Percentiles rank a stretch among this genome's conserved stretches.
Evolutionary conservation across 2,888 invertebrate species (phyloP).

Genomic region (Idaea aversata): DNA sequence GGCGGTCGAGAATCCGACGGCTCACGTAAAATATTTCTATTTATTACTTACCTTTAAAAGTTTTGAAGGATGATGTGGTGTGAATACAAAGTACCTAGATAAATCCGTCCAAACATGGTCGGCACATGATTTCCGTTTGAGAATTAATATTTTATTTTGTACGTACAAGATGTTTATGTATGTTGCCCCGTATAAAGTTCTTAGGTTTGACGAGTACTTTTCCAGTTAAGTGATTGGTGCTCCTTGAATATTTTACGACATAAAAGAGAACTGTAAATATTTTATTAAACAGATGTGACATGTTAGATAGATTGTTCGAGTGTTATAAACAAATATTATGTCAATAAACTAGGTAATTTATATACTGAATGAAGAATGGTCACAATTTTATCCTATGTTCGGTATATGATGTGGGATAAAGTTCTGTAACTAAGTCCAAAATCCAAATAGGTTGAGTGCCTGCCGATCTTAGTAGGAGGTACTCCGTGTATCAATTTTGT

Average conservation of each 20-base stretch:
- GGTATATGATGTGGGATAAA: background rate
- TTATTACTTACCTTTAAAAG: constrained; percentile 21
- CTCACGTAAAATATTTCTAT: constrained; percentile 18
- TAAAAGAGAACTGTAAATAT: background rate
- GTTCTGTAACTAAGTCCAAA: background rate
- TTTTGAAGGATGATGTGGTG: constrained; percentile 18
- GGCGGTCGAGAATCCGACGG: constrained; percentile 4
- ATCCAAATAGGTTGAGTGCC: background rate
- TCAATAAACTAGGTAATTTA: background rate
- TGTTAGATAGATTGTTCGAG: background rate
- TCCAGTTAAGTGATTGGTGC: constrained; percentile 3
- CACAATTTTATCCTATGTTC: too few relatives aligned
- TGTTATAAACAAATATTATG: background rate
- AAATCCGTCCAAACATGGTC: constrained; percentile 9
- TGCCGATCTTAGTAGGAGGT: background rate
- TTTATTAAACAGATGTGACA: background rate
- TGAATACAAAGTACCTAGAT: constrained; percentile 18
- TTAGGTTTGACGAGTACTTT: background rate
- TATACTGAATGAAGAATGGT: background rate
- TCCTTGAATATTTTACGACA: background rate
- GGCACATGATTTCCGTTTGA: constrained; percentile 11
- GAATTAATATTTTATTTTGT: constrained; percentile 18
- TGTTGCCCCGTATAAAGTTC: constrained; percentile 11
- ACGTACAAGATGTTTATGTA: constrained; percentile 14
- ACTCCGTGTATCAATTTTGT: background rate